Conservation (phyloP, 2,113 vertebrate species). For the Lichenostomus cassidix region DNA sequence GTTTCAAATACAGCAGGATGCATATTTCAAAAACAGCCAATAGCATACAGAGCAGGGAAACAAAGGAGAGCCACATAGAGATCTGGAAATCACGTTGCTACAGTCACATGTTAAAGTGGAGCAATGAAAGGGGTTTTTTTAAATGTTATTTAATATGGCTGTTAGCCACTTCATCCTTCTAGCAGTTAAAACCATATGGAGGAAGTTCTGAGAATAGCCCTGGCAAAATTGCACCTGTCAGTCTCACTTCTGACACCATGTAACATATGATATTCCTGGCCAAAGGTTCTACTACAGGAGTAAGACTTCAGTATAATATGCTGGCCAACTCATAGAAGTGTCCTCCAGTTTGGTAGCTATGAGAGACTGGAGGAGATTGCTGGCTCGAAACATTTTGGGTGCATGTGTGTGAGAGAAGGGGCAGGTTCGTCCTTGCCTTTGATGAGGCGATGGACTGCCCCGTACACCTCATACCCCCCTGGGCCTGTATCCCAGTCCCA, state of each 20-base stretch:
- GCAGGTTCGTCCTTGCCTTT: not conserved
- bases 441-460: not conserved
- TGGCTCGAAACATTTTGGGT: not conserved
- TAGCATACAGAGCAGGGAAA: too few relatives aligned
- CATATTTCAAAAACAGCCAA: too few relatives aligned
- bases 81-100: too few relatives aligned
- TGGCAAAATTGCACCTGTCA: not conserved
- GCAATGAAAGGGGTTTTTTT: not conserved
- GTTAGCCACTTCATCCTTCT: not conserved
- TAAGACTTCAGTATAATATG: not conserved
- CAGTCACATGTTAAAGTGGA: not conserved
- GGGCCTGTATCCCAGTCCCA: not conserved
- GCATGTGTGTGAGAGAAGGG: not conserved
- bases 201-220: not conserved
- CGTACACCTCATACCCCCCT: not conserved
- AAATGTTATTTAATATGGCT: not conserved
- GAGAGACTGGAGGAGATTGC: not conserved
- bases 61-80: too few relatives aligned
- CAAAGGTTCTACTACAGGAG: not conserved
- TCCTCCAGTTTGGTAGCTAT: not conserved
- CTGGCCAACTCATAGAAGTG: not conserved
- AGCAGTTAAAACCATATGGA: not conserved
- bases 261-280: not conserved
- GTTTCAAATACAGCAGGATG: too few relatives aligned
- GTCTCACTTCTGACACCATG: not conserved